These are phyloP conservation scores for Lycorma delicatula DNA, from an alignment of 1,140 invertebrate genomes.

Conservation along the genomic window DNA sequence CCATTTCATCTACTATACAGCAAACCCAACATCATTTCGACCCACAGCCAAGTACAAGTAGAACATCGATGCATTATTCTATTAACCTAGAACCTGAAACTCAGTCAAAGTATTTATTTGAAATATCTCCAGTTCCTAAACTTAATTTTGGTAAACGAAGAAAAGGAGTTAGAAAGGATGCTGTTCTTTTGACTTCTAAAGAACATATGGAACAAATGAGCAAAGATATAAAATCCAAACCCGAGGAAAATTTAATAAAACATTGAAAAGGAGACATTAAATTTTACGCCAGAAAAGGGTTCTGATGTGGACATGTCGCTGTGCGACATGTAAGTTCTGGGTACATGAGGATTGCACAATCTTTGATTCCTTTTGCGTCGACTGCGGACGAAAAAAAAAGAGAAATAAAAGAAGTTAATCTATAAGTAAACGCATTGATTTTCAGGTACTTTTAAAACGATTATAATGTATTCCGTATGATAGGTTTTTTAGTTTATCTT, in stretches of 20 bases:
- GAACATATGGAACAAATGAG: too few relatives aligned
- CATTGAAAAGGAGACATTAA: not conserved
- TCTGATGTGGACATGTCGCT: not conserved
- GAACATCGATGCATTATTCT: not conserved
- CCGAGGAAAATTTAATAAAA: too few relatives aligned
- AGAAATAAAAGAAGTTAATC: too few relatives aligned
- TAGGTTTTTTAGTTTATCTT: too few relatives aligned
- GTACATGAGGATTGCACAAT: constrained; percentile 15
- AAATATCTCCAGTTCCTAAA: too few relatives aligned
- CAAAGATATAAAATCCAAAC: too few relatives aligned
- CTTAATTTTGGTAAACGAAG: too few relatives aligned
- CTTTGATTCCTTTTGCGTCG: constrained; percentile 10
- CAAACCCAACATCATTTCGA: not conserved
- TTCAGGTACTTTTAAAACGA: too few relatives aligned
- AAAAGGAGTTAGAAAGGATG: too few relatives aligned
- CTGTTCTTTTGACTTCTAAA: too few relatives aligned
- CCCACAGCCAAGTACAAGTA: not conserved
- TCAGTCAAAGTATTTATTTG: not conserved
- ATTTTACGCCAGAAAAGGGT: not conserved
- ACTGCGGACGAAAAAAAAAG: constrained; percentile 15
- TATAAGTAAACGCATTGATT: too few relatives aligned
- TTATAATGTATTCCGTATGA: too few relatives aligned
- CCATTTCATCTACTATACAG: not conserved
- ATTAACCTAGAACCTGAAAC: not conserved
- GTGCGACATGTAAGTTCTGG: constrained; percentile 13